phyloP scores from a whole-genome alignment of 2,113 vertebrate genomes.

The Chauna torquata region DNA sequence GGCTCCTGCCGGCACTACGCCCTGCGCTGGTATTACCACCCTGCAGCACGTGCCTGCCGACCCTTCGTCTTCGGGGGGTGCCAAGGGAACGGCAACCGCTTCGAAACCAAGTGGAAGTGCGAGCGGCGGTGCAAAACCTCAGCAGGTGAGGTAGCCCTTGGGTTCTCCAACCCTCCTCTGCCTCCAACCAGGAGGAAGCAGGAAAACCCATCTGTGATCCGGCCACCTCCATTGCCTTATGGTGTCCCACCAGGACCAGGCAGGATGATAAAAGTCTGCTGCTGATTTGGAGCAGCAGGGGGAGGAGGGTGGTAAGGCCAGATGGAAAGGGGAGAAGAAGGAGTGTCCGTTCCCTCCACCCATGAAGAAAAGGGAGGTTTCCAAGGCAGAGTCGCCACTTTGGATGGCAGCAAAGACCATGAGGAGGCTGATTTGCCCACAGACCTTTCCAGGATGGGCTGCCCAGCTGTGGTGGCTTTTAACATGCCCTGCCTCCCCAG shows the following conservation, averaged over 20 bases:
- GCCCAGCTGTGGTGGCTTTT: not conserved
- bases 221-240: accelerated
- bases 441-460: not conserved
- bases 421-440: not conserved
- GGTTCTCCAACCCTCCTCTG: not conserved
- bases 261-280: not conserved
- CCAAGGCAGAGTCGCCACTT: not conserved
- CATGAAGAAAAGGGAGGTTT: not conserved
- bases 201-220: not conserved
- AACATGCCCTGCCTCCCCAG: not conserved
- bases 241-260: not conserved
- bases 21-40: slow-evolving; percentile 87
- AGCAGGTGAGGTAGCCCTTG: not conserved
- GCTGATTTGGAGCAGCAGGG: not conserved
- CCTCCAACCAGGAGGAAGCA: not conserved
- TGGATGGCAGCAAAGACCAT: not conserved
- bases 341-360: not conserved
- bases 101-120: slow-evolving; percentile 77
- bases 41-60: slow-evolving; percentile 68
- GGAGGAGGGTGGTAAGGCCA: not conserved
- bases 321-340: no score
- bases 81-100: slow-evolving; percentile 83
- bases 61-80: slow-evolving; percentile 89
- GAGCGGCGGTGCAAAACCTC: slow-evolving; percentile 63
- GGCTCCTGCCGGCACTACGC: slow-evolving; percentile 79